Base-by-base conservation (phyloP, 2,888 invertebrate species). In the Macrophya annulata region DNA sequence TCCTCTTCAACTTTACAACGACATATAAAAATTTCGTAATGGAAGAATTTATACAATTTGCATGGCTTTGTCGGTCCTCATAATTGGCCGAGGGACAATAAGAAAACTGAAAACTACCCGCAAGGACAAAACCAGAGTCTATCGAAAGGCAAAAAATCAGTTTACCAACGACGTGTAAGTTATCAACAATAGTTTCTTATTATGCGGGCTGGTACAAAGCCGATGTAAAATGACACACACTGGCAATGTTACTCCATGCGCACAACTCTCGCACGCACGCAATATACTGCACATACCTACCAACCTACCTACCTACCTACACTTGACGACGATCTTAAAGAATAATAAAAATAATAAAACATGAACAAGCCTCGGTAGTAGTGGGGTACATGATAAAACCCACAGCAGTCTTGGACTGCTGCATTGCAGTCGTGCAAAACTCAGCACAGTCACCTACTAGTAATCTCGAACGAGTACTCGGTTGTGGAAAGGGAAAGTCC, bases 151-250 rank as follows among this genome's bases (percentile, higher is more conserved):
- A 68, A 68, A 55, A 68, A 62, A 62, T 62, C 10, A 31, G 21
- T 62, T 62, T 21, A 62, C 62, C 62, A 62, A 62, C 62, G 25
- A 62, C 62, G 81, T 62, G 62, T 81, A 83, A 65, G 21, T 68
- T 65, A 83, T 68, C 68, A 83, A 83, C 83, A 83, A 83, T 83
- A 83, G 83, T 68, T 83, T 83, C 68, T 83, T 43, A 40, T 83
- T 83, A 83, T 83, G 83, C 71, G 55, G 81, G 45, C 68, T 21
- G 68, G 48, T 68, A 45, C 83, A 83, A 51, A 83, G 48, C 25
- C 48, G 48, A 83, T 51, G 68, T 68, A 83, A 48, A 17, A 25
- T 6, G 3, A n/a, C 31, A 31, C 45, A 25, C 17, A 62, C 15
- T 25, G 25, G 43, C 45, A n/a, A 48, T 51, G 10, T 40, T 17